Conservation (phyloP, 2,888 invertebrate genomes). For the Sarcophaga caerulescens region DNA sequence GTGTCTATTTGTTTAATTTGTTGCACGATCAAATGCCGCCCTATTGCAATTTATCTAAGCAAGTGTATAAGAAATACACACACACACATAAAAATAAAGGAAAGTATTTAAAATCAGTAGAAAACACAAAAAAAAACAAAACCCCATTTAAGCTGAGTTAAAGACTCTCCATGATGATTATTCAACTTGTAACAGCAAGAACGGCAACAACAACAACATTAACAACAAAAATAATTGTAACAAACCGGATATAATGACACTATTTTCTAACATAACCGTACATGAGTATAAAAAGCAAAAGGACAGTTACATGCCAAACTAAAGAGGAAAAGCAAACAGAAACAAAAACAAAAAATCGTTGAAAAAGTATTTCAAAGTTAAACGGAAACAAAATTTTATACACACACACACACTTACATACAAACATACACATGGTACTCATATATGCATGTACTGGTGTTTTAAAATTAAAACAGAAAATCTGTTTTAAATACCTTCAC, state of each 20-base stretch:
- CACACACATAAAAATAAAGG: background rate
- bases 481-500: slow-evolving; percentile 32
- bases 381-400: background rate
- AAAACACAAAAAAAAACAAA: slow-evolving; percentile 11
- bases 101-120: slow-evolving; percentile 26
- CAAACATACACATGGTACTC: background rate
- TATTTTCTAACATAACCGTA: slow-evolving; percentile 34
- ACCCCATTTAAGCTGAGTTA: slow-evolving; percentile 16
- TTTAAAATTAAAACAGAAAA: slow-evolving; percentile 38
- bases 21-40: background rate
- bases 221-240: slow-evolving; percentile 34
- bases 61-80: background rate
- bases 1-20: too few relatives aligned
- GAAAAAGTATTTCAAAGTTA: background rate
- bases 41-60: background rate
- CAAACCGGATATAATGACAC: slow-evolving; percentile 12
- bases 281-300: background rate
- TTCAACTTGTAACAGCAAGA: background rate
- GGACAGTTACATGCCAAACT: background rate
- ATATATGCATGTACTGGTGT: background rate
- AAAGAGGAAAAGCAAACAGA: background rate
- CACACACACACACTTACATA: background rate
- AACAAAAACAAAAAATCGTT: background rate
- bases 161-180: background rate
- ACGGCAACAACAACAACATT: background rate